Conservation (phyloP, 2,888 invertebrate species). For the Erebia epiphron region DNA sequence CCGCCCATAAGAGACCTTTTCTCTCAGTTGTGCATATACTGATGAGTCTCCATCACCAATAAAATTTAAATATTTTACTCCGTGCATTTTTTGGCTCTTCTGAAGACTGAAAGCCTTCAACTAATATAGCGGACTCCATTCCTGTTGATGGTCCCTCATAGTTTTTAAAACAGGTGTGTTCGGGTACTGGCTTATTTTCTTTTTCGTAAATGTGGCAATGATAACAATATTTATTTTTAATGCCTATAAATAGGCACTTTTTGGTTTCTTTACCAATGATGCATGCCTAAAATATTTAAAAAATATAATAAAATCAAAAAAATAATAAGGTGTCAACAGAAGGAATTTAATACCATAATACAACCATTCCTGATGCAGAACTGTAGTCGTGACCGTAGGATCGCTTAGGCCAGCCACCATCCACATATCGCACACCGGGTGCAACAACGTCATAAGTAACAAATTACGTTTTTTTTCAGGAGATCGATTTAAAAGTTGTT, state of each 20-base stretch:
- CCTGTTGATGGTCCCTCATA: conserved; percentile 1
- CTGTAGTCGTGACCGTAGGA: background rate
- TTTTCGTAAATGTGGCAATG: background rate
- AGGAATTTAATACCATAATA: background rate
- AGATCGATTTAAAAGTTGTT: no score
- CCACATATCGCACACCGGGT: no score
- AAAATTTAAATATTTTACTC: background rate
- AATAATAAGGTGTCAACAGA: background rate
- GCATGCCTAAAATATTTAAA: conserved; percentile 1
- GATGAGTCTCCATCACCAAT: background rate
- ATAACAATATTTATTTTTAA: background rate
- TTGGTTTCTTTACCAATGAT: conserved; percentile 3
- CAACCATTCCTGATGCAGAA: background rate
- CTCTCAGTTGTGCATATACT: conserved; percentile 1
- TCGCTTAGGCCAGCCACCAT: background rate
- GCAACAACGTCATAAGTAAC: no score
- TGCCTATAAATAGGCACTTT: background rate
- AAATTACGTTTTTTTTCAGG: no score
- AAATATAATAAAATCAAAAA: background rate
- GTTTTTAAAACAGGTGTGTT: background rate
- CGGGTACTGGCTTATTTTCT: background rate
- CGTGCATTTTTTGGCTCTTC: background rate
- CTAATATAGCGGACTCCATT: background rate
- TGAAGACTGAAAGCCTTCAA: conserved; percentile 1
- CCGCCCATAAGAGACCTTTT: background rate